Base-by-base conservation (phyloP, 2,888 invertebrate genomes). In the Brachylomia viminalis region DNA sequence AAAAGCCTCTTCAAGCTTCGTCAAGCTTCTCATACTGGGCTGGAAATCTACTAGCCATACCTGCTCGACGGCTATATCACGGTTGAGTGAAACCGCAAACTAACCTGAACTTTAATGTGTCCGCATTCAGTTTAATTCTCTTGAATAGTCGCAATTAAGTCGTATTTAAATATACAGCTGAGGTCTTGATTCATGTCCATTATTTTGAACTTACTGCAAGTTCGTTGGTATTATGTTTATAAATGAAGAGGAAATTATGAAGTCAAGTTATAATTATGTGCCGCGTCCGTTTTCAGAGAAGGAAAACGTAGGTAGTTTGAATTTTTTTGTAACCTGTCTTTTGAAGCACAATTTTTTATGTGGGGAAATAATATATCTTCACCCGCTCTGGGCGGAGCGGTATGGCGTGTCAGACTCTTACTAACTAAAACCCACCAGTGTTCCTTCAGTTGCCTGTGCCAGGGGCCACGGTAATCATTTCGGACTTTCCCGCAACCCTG, bases 71-170 rank as follows among this genome's bases (percentile, higher is more conserved):
- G 66, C 54, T 79, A 66, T 79, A 66, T 47, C 58, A 52, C 27
- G 65, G 38, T 58, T 56, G 38, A 47, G 17, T 54, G 20, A 65
- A 78, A 82, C 75, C 70, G 47, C 70, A 78, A 71, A 27, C 66
- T 49, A 49, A 75, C 68, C 71, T 82, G 78, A 79, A 75, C 71
- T 75, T 75, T 15, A 58, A 38, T 15, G 38, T 52, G 23, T 56
- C 54, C 27, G 59, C 27, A 47, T 72, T 20, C 11, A 33, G 49
- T 75, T 54, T 71, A 74, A 78, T 84, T 78, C 73, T 75, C 47
- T 59, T 56, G 78, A 74, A 64, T 58, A 33, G 13, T 27, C 27
- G 49, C 68, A 61, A 70, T 79, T 64, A 66, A 49, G 1, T 72
- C 4, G 3, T 42, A 38, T 49, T 23, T 54, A 64, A 23, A 33